Evolutionary conservation across 1,140 invertebrate species (phyloP).

Genomic region (Cataglyphis hispanica): DNA sequence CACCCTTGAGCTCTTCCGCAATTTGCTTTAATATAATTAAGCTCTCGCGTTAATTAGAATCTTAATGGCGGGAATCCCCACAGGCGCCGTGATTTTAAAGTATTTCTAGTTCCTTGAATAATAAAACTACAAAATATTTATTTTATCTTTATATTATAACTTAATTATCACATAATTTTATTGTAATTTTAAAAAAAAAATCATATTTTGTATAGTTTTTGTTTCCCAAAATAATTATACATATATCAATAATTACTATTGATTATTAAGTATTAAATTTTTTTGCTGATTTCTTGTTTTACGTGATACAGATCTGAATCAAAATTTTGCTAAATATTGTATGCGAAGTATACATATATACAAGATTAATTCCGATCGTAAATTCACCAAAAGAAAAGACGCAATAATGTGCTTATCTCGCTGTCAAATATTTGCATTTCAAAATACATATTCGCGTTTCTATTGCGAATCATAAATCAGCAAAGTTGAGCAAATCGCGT

Average conservation of each 20-base stretch:
- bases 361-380: background rate
- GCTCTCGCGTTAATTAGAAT: background rate
- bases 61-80: background rate
- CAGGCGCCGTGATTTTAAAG: background rate
- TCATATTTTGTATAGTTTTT: background rate
- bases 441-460: background rate
- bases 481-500: background rate
- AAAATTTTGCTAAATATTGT: too few relatives aligned
- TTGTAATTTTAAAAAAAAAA: background rate
- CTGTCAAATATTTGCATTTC: background rate
- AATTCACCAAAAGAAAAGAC: background rate
- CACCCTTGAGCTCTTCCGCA: background rate
- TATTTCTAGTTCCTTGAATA: background rate
- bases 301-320: too few relatives aligned
- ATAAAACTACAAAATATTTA: background rate
- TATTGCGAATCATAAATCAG: background rate
- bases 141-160: background rate
- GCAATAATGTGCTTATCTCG: background rate
- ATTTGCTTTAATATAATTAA: background rate
- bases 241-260: background rate
- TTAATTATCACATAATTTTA: background rate
- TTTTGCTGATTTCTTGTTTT: background rate
- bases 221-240: background rate
- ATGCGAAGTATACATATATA: too few relatives aligned
- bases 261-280: background rate